Base-by-base conservation (phyloP, 2,888 invertebrate genomes). In the Penaeus monodon region DNA sequence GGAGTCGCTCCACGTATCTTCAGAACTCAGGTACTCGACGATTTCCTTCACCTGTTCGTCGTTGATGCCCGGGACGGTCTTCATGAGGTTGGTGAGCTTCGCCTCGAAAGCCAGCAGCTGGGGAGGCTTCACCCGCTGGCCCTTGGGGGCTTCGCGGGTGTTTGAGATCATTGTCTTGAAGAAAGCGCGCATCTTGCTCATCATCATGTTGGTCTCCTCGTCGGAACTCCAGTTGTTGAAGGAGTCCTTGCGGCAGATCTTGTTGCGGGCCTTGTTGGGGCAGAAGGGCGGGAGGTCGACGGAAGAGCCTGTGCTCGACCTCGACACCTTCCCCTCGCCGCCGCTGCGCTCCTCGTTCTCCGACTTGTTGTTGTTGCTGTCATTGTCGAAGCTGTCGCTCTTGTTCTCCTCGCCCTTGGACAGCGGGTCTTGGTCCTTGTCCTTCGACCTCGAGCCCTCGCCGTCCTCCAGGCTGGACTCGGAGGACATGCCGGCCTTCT, bases 171-270 rank as follows among this genome's bases (percentile, higher is more conserved):
- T 96, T 81, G 96, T 97, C 93, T 97, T 97, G 92, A 97, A 97
- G 92, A 97, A 97, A 91, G 97, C 96, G 2, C 97, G 94, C 96
- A 97, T 97, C 93, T 97, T 97, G 66, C 96, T 96, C 97, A 97
- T 97, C 97, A 97, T 97, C 76, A 97, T 93, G 92, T 97, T 97
- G 4, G 97, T 97, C 93, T 97, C 97, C 92, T 97, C 97, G 91
- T 97, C 97, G 6, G 97, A 97, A 90, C 97, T 97, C 97, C 97
- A 97, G 92, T 97, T 97, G 92, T 97, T 97, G 93, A 97, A 97
- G 92, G 97, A 97, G 92, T 97, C 97, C 92, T 97, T 97, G 90
- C 97, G 94, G 66, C 95, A 95, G 57, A 97, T 93, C 24, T 90
- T 90, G 80, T 63, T 85, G 64, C 95, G 94, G 14, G 92, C 92